Base-by-base conservation (phyloP, 2,797 vertebrate species). In the Remorina albescens region DNA sequence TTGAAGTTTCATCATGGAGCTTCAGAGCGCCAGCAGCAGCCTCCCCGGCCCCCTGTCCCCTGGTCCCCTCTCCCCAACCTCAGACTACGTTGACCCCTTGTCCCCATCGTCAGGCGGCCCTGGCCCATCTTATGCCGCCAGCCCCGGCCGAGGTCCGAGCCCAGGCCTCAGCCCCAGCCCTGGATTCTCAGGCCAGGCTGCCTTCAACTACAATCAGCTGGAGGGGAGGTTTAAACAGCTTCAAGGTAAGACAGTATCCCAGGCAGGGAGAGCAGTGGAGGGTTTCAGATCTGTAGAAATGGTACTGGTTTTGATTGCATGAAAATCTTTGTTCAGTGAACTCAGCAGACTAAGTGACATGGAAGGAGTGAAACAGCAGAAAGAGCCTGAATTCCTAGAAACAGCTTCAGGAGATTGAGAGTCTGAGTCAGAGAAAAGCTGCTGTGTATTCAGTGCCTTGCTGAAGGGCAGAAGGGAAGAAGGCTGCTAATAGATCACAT, bases 191-290 rank as follows among this genome's bases (percentile, higher is more conserved):
- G 89, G 95, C 62, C 96, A 96, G 91, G 95, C 96, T 21, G 95
- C 94, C 0, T 98, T 97, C 90, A 98, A 98, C 94, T 98, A 98
- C 90, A 98, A 98, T 86, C 97, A 98, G 92, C 93, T 98, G 89
- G 97, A 99, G 85, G 97, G 97, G 28, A 92, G 97, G 56, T 98
- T 99, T 91, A 99, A 99, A 76, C 97, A 99, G 89, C 94, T 99
- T 4, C 97, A 99, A 97, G 97, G 97, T 99, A 95, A 95, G 57
- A 60, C 0, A 9, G 58, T 34, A 21, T 9, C 32, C 21, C 2
- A 9, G 8, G 42, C 18, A 5, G 13, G 9, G 9, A 7, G n/a
- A 6, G n/a, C 39, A 19, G 25, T 11, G 42, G 13, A 16, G 21
- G 5, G 13, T 60, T n/a, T n/a, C 8, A 44, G 3, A 53, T 51